phyloP scores from a whole-genome alignment of 1,140 invertebrate species.

The Cyphomyrmex costatus region DNA sequence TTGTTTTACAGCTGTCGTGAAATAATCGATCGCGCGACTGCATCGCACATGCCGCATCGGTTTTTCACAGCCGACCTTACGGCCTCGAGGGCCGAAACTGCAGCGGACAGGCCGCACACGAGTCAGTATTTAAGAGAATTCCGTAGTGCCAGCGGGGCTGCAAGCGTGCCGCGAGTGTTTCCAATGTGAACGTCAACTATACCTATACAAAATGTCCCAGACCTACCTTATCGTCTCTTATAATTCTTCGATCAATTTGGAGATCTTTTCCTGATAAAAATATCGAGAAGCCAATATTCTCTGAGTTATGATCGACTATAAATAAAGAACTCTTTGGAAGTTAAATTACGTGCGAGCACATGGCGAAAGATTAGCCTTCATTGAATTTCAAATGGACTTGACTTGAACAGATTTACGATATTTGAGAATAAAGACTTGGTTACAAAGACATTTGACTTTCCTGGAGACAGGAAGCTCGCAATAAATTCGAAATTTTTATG shows the following conservation, averaged over 20 bases:
- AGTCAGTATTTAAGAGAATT: constrained; percentile 11
- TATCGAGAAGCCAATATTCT: neutral
- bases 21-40: constrained; percentile 29
- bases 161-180: constrained; percentile 28
- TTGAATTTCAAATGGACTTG: constrained; percentile 17
- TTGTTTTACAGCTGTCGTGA: constrained; percentile 36
- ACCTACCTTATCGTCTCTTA: neutral
- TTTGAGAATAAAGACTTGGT: constrained; percentile 12
- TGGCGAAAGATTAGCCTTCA: neutral
- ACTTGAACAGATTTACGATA: neutral
- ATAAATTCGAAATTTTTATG: neutral
- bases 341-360: neutral
- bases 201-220: constrained; percentile 21
- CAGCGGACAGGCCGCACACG: constrained; percentile 36
- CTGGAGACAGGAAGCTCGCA: too few species aligned
- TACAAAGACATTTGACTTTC: neutral
- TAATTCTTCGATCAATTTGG: neutral
- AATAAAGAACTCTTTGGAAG: constrained; percentile 11
- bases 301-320: constrained; percentile 5
- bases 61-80: constrained; percentile 11
- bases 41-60: constrained; percentile 19
- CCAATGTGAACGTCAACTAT: constrained; percentile 11
- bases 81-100: constrained; percentile 9
- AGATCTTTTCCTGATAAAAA: neutral
- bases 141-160: constrained; percentile 34